Evolutionary conservation across 2,888 invertebrate species (phyloP), one percentile per base, ranked within the genome.

Genomic region (Trilocha varians): DNA sequence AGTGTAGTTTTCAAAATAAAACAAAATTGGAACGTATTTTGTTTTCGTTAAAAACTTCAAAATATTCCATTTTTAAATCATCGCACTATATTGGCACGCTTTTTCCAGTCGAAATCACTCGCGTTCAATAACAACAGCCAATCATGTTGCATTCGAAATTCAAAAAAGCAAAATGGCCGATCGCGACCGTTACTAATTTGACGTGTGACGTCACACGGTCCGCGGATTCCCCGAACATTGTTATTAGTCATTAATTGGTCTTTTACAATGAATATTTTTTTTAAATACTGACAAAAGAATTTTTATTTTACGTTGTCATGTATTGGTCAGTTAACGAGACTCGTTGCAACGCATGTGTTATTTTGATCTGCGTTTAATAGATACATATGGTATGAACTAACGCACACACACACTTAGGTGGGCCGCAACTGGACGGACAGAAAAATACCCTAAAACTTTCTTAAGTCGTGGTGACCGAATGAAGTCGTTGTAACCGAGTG

Each of bases 121-220:
- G 50, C 65, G 59, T 59, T 70, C 78, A 70, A 74, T 75, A 74
- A 68, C 78, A 75, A 67, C 65, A 65, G 63, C 75, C 80, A 75
- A 80, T 80, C 78, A 76, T 68, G 70, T 73, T 65, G 64, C 62
- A 58, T 71, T 72, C 73, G 61, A 72, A 78, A 73, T 78, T 78
- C 72, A 69, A 80, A 82, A 80, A 80, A 69, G 66, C 72, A 74
- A 74, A 77, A 80, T 74, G 76, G 67, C 62, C 55, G 70, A 65
- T 68, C 57, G 58, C 71, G 59, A 70, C 75, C 76, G 73, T 82
- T 65, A 75, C 74, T 80, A 82, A 82, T 83, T 75, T 80, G 80
- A 79, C 77, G 70, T 62, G 70, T 74, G 75, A 78, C 76, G 74
- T 79, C 72, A 74, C 73, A 78, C 75, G 72, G 65, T 68, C 66